Base-by-base conservation (phyloP, 2,113 vertebrate genomes). In the Heloderma charlesbogerti region DNA sequence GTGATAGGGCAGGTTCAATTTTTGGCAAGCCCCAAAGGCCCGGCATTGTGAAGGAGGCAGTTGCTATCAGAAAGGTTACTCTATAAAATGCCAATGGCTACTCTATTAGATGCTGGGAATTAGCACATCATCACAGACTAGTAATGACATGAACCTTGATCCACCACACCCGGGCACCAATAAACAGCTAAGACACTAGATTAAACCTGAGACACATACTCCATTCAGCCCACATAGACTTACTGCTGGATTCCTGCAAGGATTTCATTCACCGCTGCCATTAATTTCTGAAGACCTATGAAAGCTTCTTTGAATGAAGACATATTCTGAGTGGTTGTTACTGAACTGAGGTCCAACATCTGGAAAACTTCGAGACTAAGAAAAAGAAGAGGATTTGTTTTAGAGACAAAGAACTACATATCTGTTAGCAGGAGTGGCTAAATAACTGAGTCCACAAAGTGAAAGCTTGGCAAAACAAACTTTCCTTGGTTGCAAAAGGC, bases 191-290 rank as follows among this genome's bases (percentile, higher is more conserved):
- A 74, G 22, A 43, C 29, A 57, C 27, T 34, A 83, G 25, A 25
- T 12, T 72, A 43, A 57, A 60, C n/a, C 31, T 75, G 77, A 69
- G 2, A 6, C 48, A 90, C 6, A 6, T 37, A 45, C 10, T 69
- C 66, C 1, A 10, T 74, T 37, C 27, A 80, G 20, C 43, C 89
- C 83, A 63, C 84, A 67, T 15, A 63, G 57, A 86, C 94, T 96
- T 95, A 99, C 99, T 98, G 98, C 91, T 97, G 97, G 94, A 99
- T 98, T 91, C 97, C 97, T 94, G 98, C 97, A 88, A 94, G 97
- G 94, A 99, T 98, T 96, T 98, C 98, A 87, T 96, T 98, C 90
- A 98, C 97, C 94, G 97, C 96, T 91, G 95, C 94, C 95, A 97
- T 95, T 92, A 99, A 97, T 88, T 97, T 98, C 90, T 98, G 98